phyloP scores from a whole-genome alignment of 2,888 invertebrate species.

The Patella ulyssiponensis region DNA sequence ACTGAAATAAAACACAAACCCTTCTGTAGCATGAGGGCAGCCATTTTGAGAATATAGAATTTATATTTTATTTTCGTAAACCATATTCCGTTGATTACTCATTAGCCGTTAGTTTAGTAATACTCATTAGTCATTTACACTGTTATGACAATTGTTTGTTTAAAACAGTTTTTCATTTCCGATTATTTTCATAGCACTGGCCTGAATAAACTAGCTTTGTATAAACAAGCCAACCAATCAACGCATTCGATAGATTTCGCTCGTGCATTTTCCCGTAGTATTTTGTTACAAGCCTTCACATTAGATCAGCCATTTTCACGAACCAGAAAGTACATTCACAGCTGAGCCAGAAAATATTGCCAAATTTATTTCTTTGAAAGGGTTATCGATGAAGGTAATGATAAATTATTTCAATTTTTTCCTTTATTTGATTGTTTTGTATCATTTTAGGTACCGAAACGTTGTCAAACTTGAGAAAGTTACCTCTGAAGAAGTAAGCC shows the following conservation, averaged over 20 bases:
- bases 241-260: neutral
- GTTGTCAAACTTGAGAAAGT: too few species aligned
- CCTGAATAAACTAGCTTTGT: neutral
- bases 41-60: neutral
- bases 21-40: neutral
- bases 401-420: too few species aligned
- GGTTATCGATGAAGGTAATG: slow-evolving; percentile 27
- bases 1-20: neutral
- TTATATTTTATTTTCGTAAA: too few species aligned
- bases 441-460: too few species aligned
- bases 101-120: too few species aligned
- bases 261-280: neutral
- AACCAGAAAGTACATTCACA: neutral
- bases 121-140: too few species aligned
- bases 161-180: neutral
- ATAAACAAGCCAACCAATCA: neutral
- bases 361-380: slow-evolving; percentile 11
- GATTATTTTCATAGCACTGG: neutral
- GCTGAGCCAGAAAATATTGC: slow-evolving; percentile 14
- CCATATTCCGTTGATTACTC: too few species aligned
- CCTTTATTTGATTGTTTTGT: too few species aligned
- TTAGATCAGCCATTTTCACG: slow-evolving; percentile 10
- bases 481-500: too few species aligned
- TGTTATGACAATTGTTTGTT: neutral
- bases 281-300: slow-evolving; percentile 3